Percentiles rank a stretch among this genome's conserved stretches.
These are phyloP conservation scores for Tonatia bakeri DNA, from an alignment of 2,113 vertebrate genomes.

Conservation along the genomic window DNA sequence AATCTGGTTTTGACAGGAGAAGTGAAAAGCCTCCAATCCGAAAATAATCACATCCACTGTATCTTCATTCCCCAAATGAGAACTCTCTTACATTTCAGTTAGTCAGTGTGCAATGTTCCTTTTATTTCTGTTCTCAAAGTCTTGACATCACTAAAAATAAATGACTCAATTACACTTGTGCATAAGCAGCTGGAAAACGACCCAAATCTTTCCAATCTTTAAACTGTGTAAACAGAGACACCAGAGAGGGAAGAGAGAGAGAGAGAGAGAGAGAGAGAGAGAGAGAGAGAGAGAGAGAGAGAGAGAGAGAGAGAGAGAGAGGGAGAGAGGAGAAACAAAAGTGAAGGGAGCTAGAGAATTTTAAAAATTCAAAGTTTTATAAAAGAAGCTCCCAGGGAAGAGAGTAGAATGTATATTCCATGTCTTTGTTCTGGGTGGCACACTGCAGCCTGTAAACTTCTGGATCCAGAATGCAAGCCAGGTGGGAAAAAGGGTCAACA, in stretches of 20 bases:
- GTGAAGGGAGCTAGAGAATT: background rate
- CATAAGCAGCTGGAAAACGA: conserved; percentile 74
- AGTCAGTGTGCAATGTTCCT: conserved; percentile 68
- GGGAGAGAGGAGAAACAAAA: background rate
- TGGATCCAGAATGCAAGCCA: background rate
- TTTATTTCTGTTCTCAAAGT: conserved; percentile 73
- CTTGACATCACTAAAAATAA: conserved; percentile 78
- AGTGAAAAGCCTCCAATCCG: conserved; percentile 59
- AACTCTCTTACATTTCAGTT: conserved; percentile 60
- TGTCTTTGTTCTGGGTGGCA: background rate
- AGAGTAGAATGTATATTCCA: background rate
- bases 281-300: too few species aligned
- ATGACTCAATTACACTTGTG: conserved; percentile 74
- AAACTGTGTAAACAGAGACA: conserved; percentile 65
- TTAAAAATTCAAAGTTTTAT: conserved; percentile 23
- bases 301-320: background rate
- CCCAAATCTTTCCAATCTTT: conserved; percentile 62
- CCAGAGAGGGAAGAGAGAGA: background rate
- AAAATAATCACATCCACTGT: conserved; percentile 61
- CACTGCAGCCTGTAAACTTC: background rate
- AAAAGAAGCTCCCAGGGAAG: background rate
- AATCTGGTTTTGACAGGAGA: conserved; percentile 56
- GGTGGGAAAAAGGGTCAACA: conserved; percentile 23
- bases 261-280: background rate
- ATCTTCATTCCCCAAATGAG: conserved; percentile 66